Evolutionary conservation across 2,113 vertebrate genomes (phyloP), one percentile per base, ranked within the genome.

Genomic region (Oryzias celebensis): DNA sequence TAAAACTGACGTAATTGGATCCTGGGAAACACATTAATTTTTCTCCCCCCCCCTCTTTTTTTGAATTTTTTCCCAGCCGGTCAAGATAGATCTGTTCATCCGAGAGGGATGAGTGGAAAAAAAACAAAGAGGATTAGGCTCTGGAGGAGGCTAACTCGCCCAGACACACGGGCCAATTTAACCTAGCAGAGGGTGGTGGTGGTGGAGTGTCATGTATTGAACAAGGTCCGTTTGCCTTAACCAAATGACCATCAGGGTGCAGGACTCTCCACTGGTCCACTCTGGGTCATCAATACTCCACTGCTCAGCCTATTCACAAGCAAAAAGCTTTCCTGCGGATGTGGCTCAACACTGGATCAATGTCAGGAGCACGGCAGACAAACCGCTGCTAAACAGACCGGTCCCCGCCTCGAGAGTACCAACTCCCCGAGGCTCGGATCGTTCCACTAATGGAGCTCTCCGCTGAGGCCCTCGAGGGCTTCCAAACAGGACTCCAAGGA

Each of bases 21-120:
- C 77, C 82, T 90, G 87, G 78, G 84, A 92, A 90, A 88, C 73
- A 84, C 85, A 77, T 89, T 89, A 85, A 63, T n/a, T n/a, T n/a
- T n/a, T n/a, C 88, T 83, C 65, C 79, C 59, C 16, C 80, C 18
- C 52, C 20, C 22, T 2, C 16, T 53, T 10, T 71, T 83, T 73
- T 67, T 28, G 7, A 46, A 67, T 73, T 67, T 68, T 72, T 74
- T 62, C 76, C 84, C 71, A 85, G 77, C 62, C 77, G 81, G 87
- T 86, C 86, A 87, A 59, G 65, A 81, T 78, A 75, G 84, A 88
- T 85, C 71, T 85, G 77, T 79, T 85, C 81, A 88, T 83, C 74
- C 41, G 48, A 53, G 58, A 62, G 56, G 51, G 64, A 81, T 26
- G 58, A 85, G 81, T 36, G 60, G 1, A 36, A 41, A 64, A 58